These are phyloP conservation scores for Notiomystis cincta DNA, from an alignment of 2,113 vertebrate genomes.

Conservation along the genomic window DNA sequence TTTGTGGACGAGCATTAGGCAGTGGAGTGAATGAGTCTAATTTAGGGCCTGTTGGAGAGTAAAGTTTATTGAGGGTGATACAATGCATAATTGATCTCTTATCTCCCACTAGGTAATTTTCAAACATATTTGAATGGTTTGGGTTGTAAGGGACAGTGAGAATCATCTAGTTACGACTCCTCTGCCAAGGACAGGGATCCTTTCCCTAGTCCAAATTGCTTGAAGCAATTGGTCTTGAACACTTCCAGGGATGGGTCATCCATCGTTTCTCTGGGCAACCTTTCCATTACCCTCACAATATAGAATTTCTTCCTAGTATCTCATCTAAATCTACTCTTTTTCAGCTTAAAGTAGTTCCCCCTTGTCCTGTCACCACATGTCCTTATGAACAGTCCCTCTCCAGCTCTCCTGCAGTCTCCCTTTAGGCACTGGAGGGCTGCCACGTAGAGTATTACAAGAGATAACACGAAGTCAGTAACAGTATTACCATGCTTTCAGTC, in stretches of 20 bases:
- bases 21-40: not conserved
- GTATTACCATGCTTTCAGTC: not conserved
- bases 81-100: not conserved
- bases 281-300: not conserved
- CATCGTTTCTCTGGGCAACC: not conserved
- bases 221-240: rapidly evolving
- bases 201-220: not conserved
- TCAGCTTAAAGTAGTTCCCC: not conserved
- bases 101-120: not conserved
- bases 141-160: not conserved
- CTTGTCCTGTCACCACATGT: too few species aligned
- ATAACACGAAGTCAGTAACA: not conserved
- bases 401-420: not conserved
- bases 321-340: not conserved
- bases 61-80: not conserved
- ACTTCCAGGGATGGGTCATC: not conserved
- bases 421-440: too few species aligned
- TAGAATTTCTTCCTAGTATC: not conserved
- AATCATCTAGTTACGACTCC: not conserved
- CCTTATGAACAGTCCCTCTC: not conserved
- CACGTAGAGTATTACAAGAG: not conserved
- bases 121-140: not conserved
- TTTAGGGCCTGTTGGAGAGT: not conserved
- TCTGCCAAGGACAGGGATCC: not conserved
- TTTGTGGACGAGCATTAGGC: not conserved